These are phyloP conservation scores for Asteroscopus sphinx DNA, from an alignment of 2,888 invertebrate genomes.

Conservation along the genomic window DNA sequence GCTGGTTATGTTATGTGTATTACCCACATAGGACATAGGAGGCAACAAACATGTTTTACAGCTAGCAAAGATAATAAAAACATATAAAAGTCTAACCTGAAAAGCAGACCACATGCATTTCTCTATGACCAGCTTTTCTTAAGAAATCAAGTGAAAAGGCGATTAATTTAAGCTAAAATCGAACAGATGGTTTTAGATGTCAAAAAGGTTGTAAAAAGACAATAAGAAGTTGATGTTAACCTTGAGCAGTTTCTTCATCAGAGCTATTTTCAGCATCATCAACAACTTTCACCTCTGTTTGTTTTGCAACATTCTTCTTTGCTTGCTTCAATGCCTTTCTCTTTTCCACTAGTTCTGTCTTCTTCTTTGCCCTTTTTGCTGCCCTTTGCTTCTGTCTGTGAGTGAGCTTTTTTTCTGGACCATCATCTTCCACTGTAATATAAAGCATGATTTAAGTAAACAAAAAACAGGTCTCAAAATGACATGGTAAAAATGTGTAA, in stretches of 20 bases:
- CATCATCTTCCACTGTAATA: slow-evolving; percentile 85
- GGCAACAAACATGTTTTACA: too few species aligned
- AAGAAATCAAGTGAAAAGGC: too few species aligned
- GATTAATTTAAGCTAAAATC: too few species aligned
- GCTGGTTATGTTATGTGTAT: too few species aligned
- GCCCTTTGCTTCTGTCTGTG: slow-evolving; percentile 93
- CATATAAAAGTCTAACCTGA: too few species aligned
- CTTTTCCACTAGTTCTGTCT: slow-evolving; percentile 82
- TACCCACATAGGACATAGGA: too few species aligned
- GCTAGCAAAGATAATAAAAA: too few species aligned
- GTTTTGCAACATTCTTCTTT: slow-evolving; percentile 80
- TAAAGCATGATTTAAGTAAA: background rate
- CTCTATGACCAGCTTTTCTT: too few species aligned
- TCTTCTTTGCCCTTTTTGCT: slow-evolving; percentile 90
- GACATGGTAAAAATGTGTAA: too few species aligned
- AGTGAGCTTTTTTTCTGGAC: slow-evolving; percentile 90
- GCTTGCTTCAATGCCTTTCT: slow-evolving; percentile 79
- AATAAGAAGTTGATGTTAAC: slow-evolving; percentile 53
- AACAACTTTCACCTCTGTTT: slow-evolving; percentile 65
- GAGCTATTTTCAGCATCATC: slow-evolving; percentile 67
- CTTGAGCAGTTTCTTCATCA: slow-evolving; percentile 74
- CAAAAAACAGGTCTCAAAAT: too few species aligned
- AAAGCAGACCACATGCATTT: too few species aligned
- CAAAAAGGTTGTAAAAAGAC: background rate
- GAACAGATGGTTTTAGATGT: too few species aligned